These are phyloP conservation scores for Labeo rohita DNA, from an alignment of 2,113 vertebrate species.

Conservation along the genomic window DNA sequence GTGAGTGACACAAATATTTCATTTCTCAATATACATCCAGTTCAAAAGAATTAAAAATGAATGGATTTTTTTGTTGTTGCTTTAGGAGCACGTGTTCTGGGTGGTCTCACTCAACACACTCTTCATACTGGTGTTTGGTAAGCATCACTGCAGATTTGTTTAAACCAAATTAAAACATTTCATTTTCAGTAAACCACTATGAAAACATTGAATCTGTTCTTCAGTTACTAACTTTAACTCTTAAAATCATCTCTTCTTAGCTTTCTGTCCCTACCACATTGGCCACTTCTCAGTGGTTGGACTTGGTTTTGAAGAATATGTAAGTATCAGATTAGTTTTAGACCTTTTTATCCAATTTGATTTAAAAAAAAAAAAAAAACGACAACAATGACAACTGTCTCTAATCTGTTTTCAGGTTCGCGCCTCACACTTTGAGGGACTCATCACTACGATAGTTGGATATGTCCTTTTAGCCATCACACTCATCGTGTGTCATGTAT, in stretches of 20 bases:
- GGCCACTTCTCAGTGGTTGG: slow-evolving; percentile 96
- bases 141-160: slow-evolving; percentile 59
- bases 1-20: slow-evolving; percentile 66
- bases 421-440: slow-evolving; percentile 95
- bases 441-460: slow-evolving; percentile 94
- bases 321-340: slow-evolving; percentile 74
- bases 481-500: slow-evolving; percentile 95
- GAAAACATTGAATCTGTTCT: neutral
- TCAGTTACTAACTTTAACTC: neutral
- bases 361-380: neutral
- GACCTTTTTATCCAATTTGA: neutral
- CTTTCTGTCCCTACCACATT: slow-evolving; percentile 97
- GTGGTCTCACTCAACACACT: slow-evolving; percentile 96
- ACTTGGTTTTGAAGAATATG: slow-evolving; percentile 92
- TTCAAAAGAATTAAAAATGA: neutral
- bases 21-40: neutral
- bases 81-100: slow-evolving; percentile 97
- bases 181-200: neutral
- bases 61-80: slow-evolving; percentile 40
- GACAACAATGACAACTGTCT: neutral
- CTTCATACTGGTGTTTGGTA: slow-evolving; percentile 97
- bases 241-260: slow-evolving; percentile 65
- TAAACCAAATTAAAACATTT: neutral
- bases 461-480: slow-evolving; percentile 92
- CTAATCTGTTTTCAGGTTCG: slow-evolving; percentile 79